Base-by-base conservation (phyloP, 2,888 invertebrate species). In the Balanococcus diminutus region DNA sequence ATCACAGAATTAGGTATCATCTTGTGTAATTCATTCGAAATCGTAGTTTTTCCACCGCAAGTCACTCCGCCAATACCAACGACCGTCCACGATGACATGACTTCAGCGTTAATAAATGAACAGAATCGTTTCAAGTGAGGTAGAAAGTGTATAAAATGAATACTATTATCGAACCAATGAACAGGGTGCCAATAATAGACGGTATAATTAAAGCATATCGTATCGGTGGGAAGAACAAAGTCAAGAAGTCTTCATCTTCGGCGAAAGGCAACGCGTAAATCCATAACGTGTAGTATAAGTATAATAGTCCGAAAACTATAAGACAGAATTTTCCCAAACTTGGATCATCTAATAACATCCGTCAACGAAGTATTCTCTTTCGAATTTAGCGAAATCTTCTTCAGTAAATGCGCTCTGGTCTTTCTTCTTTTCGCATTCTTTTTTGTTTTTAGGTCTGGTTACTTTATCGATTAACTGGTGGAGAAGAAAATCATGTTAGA, bases 1-100 rank as follows among this genome's bases (percentile, higher is more conserved):
- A 94, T 87, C 11, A 89, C 88, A 32, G 91, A 90, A 85, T 89
- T 89, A 0, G 91, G 89, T 1, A 92, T 89, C 36, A 87, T 89
- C 0, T 90, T 89, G 5, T 89, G 90, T 22, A 96, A 89, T 86
- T 91, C 90, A 84, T 91, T 91, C 0, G 95, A 92, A 51, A 96
- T 89, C 0, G 95, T 94, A 0, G 95, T 95, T 90, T 96, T 96
- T 0, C 96, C 96, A 25, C 95, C 94, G 89, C 95, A 95, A 0
- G 96, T 96, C 1, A 94, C 94, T 0, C 96, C 95, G 56, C 94
- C 93, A 87, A 96, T 92, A 8, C 95, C 96, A 87, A 94, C 90
- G 84, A 94, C 90, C 56, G 92, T 88, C 92, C 92, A 93, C 85
- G 86, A 9, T 32, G 61, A 6, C 84, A 81, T 79, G 14, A 61